These are phyloP conservation scores for Trachymyrmex cornetzi DNA, from an alignment of 1,140 invertebrate genomes.

Conservation along the genomic window DNA sequence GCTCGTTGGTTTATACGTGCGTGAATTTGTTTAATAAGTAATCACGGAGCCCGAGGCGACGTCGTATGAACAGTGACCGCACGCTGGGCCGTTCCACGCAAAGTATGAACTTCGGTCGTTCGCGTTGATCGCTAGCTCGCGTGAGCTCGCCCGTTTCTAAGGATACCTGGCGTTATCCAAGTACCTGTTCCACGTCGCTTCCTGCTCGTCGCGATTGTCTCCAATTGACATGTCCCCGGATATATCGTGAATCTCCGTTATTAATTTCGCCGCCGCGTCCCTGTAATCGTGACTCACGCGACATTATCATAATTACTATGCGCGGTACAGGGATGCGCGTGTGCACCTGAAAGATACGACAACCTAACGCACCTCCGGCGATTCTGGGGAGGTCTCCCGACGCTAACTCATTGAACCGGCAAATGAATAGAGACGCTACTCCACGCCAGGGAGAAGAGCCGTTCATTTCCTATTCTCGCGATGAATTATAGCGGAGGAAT, in stretches of 20 bases:
- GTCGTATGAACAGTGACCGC: slow-evolving; percentile 29
- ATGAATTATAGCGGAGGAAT: slow-evolving; percentile 48
- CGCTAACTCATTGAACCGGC: slow-evolving; percentile 58
- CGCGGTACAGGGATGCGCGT: slow-evolving; percentile 29
- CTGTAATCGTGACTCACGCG: slow-evolving; percentile 48
- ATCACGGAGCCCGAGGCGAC: not conserved
- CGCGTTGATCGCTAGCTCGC: slow-evolving; percentile 34
- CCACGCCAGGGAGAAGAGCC: slow-evolving; percentile 8
- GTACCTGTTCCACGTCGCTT: slow-evolving; percentile 42
- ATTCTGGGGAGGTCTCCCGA: slow-evolving; percentile 35
- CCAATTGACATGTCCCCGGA: slow-evolving; percentile 60
- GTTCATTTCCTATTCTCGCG: slow-evolving; percentile 54
- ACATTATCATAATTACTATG: slow-evolving; percentile 71
- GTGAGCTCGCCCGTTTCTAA: slow-evolving; percentile 18
- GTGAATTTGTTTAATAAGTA: slow-evolving; percentile 48
- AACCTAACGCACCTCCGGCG: slow-evolving; percentile 49
- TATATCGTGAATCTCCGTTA: slow-evolving; percentile 64
- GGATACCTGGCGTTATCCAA: slow-evolving; percentile 9
- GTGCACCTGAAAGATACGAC: slow-evolving; percentile 57
- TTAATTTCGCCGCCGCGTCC: slow-evolving; percentile 63
- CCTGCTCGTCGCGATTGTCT: slow-evolving; percentile 56
- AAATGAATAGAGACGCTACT: slow-evolving; percentile 56
- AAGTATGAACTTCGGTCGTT: slow-evolving; percentile 25
- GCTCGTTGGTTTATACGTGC: slow-evolving; percentile 5
- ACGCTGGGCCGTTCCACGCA: slow-evolving; percentile 12